These are phyloP conservation scores for Eudyptes chrysolophus DNA, from an alignment of 2,113 vertebrate genomes.

Conservation along the genomic window DNA sequence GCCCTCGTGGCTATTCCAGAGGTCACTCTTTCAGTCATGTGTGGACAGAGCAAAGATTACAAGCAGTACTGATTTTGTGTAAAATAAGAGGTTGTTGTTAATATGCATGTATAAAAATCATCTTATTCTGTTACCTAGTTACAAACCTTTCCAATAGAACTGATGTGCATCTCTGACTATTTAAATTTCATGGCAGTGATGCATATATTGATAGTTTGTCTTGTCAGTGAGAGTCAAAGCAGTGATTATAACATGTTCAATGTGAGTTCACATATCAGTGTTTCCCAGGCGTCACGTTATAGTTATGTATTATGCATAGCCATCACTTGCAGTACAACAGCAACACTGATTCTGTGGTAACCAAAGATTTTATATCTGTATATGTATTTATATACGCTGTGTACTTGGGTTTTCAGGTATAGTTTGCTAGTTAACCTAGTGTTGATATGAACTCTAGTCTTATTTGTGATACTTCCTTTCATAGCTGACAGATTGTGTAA, in stretches of 20 bases:
- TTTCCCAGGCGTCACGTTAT: not conserved
- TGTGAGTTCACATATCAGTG: not conserved
- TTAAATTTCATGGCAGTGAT: not conserved
- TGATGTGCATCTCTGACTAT: not conserved
- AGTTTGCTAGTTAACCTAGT: not conserved
- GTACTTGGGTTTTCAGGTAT: fast-evolving
- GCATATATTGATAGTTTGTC: not conserved
- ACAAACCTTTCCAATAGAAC: not conserved
- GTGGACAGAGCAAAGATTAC: not conserved
- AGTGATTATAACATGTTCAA: not conserved
- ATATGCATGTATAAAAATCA: not conserved
- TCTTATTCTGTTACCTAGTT: fast-evolving
- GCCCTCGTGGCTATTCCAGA: not conserved
- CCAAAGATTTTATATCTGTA: not conserved
- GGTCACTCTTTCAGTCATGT: not conserved
- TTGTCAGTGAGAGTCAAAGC: not conserved
- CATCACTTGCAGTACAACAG: not conserved
- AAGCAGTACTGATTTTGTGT: not conserved
- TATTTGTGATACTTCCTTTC: not conserved
- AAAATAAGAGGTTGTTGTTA: not conserved
- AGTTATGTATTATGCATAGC: not conserved
- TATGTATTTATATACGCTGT: fast-evolving
- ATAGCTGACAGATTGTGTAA: not conserved
- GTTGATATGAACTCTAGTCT: not conserved
- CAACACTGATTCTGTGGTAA: not conserved